Evolutionary conservation across 2,888 invertebrate genomes (phyloP).

Genomic region (Cephus nigrinus): DNA sequence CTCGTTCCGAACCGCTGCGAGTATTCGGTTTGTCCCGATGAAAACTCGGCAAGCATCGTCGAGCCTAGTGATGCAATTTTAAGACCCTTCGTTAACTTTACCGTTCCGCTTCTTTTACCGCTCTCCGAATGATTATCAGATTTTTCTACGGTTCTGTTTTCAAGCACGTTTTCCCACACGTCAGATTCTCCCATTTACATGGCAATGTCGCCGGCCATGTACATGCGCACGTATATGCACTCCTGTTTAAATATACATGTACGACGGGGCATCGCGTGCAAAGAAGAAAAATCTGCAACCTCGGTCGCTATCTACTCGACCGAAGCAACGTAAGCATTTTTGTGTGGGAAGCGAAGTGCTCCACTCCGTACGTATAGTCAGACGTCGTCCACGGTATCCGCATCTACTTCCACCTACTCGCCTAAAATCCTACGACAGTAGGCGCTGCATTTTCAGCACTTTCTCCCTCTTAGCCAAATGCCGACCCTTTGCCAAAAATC

Average conservation of each 20-base stretch:
- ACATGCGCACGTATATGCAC: neutral
- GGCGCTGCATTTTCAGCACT: slow-evolving; percentile 29
- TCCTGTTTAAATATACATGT: neutral
- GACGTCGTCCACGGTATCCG: slow-evolving; percentile 36
- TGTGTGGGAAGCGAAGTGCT: slow-evolving; percentile 50
- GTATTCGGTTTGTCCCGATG: neutral
- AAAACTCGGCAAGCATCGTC: neutral
- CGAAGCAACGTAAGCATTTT: slow-evolving; percentile 55
- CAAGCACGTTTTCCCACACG: neutral
- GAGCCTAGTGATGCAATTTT: neutral
- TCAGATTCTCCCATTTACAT: neutral
- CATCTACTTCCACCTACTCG: neutral
- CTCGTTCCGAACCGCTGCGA: slow-evolving; percentile 13
- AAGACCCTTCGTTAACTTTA: neutral
- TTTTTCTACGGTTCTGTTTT: neutral
- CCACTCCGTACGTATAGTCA: slow-evolving; percentile 40
- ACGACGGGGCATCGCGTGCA: neutral
- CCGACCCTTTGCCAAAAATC: neutral
- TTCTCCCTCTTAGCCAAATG: neutral
- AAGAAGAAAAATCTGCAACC: slow-evolving; percentile 4
- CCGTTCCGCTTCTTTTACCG: neutral
- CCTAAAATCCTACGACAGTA: slow-evolving; percentile 22
- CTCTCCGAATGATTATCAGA: neutral
- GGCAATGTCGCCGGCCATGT: neutral
- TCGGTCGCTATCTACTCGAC: slow-evolving; percentile 6